Evolutionary conservation across 2,888 invertebrate species (phyloP), one percentile per base, ranked within the genome.

Genomic region (Amphimallon solstitiale): DNA sequence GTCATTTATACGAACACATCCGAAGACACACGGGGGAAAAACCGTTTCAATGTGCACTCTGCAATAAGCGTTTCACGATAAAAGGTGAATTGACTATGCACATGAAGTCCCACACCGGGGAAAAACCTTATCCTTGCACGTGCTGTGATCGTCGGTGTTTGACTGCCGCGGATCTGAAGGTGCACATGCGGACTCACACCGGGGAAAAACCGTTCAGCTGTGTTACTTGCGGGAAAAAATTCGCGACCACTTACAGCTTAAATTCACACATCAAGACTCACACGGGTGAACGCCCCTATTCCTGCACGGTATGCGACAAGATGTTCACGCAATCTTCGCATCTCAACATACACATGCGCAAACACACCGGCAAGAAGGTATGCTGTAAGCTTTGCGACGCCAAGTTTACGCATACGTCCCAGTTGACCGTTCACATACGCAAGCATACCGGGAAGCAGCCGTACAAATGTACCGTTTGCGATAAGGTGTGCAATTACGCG

Each of bases 321-420:
- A 82, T 83, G 0, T 88, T 88, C 76, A 87, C 87, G 69, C 88
- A 88, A 78, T 85, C 85, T 70, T 87, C 87, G 14, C 88, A 88
- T 77, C 72, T 88, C 12, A 84, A 84, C 54, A 84, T 83, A 0
- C 88, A 88, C 70, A 85, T 86, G 85, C 78, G 85, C 0, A 85
- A 85, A 67, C 88, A 88, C 69, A 87, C 86, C 0, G 87, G 87
- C 0, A 86, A 87, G 70, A 85, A 80, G 64, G 76, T 79, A 1
- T 51, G 69, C 17, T 82, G 82, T 70, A 79, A 78, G 66, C 66
- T 78, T 9, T 82, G 83, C 64, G 70, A 76, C 34, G 78, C 77
- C 3, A 76, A 77, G 60, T 83, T 82, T 69, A 77, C 79, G 14
- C 80, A 81, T 72, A 80, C 80, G n/a, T 81, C 81, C 3, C 80